Percentiles rank a stretch among this genome's conserved stretches.
These are phyloP conservation scores for Cheirogaleus major DNA, from an alignment of 2,797 vertebrate genomes.

Conservation along the genomic window DNA sequence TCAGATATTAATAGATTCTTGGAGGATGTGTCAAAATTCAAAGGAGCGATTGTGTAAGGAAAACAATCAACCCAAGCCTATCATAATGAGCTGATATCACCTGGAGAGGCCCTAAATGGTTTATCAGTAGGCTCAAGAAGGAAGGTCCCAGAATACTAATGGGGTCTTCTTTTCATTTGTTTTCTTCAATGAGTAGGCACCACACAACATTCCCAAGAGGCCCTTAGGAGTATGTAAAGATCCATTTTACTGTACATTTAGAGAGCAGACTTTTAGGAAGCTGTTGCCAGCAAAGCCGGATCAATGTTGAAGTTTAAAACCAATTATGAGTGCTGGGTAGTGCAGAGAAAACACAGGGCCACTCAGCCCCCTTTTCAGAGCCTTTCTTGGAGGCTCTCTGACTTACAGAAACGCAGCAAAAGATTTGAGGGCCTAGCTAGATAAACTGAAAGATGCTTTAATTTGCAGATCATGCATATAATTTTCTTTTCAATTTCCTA, in stretches of 20 bases:
- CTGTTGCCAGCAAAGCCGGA: neutral
- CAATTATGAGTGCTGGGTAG: neutral
- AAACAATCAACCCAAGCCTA: neutral
- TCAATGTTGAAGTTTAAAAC: neutral
- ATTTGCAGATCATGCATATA: neutral
- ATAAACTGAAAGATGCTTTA: neutral
- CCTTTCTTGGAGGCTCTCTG: neutral
- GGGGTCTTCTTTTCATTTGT: neutral
- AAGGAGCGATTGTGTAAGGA: neutral
- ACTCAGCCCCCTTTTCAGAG: neutral
- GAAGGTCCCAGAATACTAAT: neutral
- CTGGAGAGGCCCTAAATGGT: neutral
- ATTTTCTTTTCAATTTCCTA: neutral
- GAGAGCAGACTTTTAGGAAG: neutral
- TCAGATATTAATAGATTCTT: neutral
- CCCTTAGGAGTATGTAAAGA: neutral
- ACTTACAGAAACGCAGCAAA: neutral
- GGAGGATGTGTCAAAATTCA: constrained; percentile 44
- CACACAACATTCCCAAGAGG: neutral
- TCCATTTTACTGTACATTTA: neutral
- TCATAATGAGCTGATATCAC: neutral
- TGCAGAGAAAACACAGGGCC: neutral
- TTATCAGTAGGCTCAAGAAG: neutral
- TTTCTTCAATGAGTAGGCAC: neutral
- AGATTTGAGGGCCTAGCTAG: neutral